Evolutionary conservation across 2,113 vertebrate species (phyloP).

Genomic region (Menidia beryllina): DNA sequence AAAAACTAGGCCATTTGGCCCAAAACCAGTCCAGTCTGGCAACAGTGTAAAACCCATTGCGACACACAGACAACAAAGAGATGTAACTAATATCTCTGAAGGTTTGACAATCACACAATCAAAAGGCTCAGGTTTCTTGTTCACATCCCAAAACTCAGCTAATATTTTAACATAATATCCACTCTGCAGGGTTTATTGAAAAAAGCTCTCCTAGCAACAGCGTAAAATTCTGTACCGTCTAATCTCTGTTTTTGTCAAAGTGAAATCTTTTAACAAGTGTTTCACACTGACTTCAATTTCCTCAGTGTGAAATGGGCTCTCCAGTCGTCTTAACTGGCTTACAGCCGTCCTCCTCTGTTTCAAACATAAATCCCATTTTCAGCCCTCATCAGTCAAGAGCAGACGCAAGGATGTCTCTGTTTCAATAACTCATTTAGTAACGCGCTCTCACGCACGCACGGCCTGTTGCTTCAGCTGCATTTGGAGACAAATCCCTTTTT

Average conservation of each 20-base stretch:
- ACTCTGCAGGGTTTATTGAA: constrained; percentile 4
- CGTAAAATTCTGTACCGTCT: constrained; percentile 27
- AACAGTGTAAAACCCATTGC: neutral
- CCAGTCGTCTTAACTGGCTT: constrained; percentile 61
- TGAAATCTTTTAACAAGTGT: constrained; percentile 37
- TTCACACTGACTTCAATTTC: constrained; percentile 26
- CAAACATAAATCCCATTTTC: constrained; percentile 74
- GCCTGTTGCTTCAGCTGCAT: constrained; percentile 68
- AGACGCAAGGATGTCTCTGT: constrained; percentile 56
- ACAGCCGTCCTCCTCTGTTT: constrained; percentile 59
- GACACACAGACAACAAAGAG: constrained; percentile 17
- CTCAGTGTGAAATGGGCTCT: constrained; percentile 62
- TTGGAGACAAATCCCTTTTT: constrained; percentile 71
- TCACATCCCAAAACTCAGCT: neutral
- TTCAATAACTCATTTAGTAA: constrained; percentile 51
- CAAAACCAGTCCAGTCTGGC: constrained; percentile 15
- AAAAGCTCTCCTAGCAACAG: neutral
- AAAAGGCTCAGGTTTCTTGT: constrained; percentile 1
- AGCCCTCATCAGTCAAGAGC: constrained; percentile 64
- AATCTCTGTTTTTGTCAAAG: constrained; percentile 46
- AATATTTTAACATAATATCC: constrained; percentile 1
- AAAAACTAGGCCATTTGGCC: constrained; percentile 39
- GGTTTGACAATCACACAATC: constrained; percentile 7
- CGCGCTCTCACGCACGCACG: constrained; percentile 30
- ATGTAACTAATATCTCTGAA: constrained; percentile 10